Percentiles rank a stretch among this genome's conserved stretches.
Conservation (phyloP, 2,888 invertebrate genomes). For the Pseudococcus longispinus region DNA sequence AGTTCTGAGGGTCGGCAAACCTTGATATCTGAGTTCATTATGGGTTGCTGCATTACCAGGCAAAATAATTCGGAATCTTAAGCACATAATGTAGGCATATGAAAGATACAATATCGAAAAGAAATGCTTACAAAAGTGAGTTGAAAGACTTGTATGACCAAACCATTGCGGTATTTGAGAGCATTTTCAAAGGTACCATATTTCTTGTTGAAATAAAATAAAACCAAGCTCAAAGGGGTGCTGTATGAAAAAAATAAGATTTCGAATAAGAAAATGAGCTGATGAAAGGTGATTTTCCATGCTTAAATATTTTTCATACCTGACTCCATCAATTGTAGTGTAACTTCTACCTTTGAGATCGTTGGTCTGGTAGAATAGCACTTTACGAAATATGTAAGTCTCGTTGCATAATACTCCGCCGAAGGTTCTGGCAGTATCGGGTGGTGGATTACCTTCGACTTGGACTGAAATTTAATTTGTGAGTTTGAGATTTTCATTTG, state of each 20-base stretch:
- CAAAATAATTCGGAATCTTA: too few species aligned
- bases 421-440: background rate
- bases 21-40: too few species aligned
- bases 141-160: background rate
- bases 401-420: background rate
- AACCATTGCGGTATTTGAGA: background rate
- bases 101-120: background rate
- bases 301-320: background rate
- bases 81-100: too few species aligned
- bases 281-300: too few species aligned
- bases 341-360: background rate
- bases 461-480: background rate
- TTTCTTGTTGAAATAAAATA: background rate
- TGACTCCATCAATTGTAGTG: background rate
- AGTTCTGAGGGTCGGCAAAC: too few species aligned
- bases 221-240: background rate
- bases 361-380: background rate
- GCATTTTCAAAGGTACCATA: background rate
- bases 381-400: background rate
- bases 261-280: too few species aligned
- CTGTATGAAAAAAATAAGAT: background rate
- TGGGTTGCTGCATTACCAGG: too few species aligned
- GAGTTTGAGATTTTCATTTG: too few species aligned
- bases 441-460: background rate
- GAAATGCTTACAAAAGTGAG: background rate